Conservation (phyloP, 2,113 vertebrate genomes). For the Aegotheles bennettii region DNA sequence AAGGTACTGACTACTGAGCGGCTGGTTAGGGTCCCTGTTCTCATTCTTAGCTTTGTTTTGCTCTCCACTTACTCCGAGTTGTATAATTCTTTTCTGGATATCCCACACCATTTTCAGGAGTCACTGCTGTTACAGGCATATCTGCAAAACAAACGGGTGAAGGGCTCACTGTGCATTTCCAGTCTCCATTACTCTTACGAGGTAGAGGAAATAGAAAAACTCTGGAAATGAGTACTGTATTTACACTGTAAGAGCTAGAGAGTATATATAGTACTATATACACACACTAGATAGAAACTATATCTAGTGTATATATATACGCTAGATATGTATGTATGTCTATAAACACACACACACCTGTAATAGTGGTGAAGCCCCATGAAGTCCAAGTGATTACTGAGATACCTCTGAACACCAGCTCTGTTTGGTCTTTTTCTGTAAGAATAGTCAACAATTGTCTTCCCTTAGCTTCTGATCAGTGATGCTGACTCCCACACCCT, state of each 20-base stretch:
- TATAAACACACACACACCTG: not conserved
- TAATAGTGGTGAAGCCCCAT: not conserved
- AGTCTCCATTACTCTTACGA: not conserved
- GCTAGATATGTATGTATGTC: too few species aligned
- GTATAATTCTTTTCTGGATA: conserved; percentile 10
- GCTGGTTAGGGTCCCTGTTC: not conserved
- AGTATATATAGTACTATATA: not conserved
- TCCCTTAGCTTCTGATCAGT: not conserved
- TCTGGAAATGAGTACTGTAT: not conserved
- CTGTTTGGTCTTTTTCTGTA: not conserved
- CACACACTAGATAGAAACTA: not conserved
- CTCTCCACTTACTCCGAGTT: not conserved
- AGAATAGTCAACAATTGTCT: not conserved
- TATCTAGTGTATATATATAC: too few species aligned
- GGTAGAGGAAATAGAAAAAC: not conserved
- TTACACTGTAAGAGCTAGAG: fast-evolving
- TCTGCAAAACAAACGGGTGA: not conserved
- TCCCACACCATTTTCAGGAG: not conserved
- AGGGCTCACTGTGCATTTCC: not conserved
- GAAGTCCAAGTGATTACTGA: not conserved
- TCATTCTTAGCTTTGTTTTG: not conserved
- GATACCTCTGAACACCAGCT: not conserved
- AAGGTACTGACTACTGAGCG: not conserved
- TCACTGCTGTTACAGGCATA: not conserved
- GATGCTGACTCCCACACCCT: fast-evolving